phyloP scores from a whole-genome alignment of 2,113 vertebrate species.

The Dermatemys mawii region DNA sequence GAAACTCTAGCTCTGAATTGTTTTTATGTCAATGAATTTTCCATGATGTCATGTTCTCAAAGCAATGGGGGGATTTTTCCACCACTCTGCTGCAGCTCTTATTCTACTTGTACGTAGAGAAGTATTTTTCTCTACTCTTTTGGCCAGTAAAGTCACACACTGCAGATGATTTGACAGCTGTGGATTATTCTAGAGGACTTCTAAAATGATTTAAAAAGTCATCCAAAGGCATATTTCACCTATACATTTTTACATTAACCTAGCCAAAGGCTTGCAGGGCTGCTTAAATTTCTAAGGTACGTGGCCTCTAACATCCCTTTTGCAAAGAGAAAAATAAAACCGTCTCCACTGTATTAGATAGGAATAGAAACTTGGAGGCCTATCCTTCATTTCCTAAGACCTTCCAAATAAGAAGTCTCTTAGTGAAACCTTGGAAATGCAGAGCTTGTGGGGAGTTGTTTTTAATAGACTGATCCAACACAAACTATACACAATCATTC shows the following conservation, averaged over 20 bases:
- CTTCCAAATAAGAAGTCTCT: not conserved
- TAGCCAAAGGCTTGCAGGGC: not conserved
- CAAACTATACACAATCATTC: not conserved
- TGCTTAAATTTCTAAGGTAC: not conserved
- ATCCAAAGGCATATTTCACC: not conserved
- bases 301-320: not conserved
- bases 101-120: not conserved
- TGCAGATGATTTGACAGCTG: conserved; percentile 1
- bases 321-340: not conserved
- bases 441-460: not conserved
- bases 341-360: not conserved
- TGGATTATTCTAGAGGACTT: conserved; percentile 3
- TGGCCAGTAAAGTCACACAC: not conserved
- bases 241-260: not conserved
- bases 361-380: not conserved
- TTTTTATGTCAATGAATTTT: not conserved
- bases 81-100: not conserved
- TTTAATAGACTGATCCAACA: not conserved
- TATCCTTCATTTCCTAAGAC: not conserved
- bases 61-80: not conserved
- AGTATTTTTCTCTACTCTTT: conserved; percentile 1
- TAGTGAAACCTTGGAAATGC: not conserved
- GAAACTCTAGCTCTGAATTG: not conserved
- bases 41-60: not conserved
- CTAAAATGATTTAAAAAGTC: not conserved